Conservation (phyloP, 2,113 vertebrate genomes). For the Microcebus ravelobensis region DNA sequence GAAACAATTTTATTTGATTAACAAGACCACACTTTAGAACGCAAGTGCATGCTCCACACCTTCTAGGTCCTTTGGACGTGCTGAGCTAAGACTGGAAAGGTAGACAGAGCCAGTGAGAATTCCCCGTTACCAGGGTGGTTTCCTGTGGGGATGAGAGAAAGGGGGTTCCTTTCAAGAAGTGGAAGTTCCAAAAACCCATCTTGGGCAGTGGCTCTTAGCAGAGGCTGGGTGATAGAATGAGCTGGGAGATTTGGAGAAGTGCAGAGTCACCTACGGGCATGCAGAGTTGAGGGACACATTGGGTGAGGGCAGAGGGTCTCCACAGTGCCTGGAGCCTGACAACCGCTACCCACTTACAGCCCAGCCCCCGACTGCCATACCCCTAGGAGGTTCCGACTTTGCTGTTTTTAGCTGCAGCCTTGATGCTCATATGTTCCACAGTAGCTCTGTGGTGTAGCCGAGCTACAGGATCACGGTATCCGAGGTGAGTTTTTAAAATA, state of each 20-base stretch:
- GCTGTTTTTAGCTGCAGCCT: fast-evolving
- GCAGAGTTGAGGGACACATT: fast-evolving
- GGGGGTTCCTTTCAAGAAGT: background rate
- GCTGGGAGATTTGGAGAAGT: background rate
- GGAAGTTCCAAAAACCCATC: background rate
- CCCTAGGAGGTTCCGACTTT: no score
- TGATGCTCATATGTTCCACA: fast-evolving
- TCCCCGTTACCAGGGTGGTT: background rate
- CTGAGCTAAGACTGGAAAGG: background rate
- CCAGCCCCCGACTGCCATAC: fast-evolving
- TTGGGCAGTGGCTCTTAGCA: background rate
- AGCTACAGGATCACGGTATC: background rate
- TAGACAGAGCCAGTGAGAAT: background rate
- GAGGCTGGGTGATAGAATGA: fast-evolving
- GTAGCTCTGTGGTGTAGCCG: background rate
- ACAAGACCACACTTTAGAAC: background rate
- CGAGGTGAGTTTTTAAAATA: background rate
- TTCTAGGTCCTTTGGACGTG: fast-evolving
- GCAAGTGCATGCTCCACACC: no score
- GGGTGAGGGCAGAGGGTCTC: background rate
- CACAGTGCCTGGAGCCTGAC: no score
- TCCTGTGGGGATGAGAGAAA: background rate
- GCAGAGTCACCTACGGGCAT: no score
- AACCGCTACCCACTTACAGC: fast-evolving
- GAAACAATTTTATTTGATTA: background rate